Evolutionary conservation across 2,888 invertebrate species (phyloP), one percentile per base, ranked within the genome.

Genomic region (Diaperis boleti): DNA sequence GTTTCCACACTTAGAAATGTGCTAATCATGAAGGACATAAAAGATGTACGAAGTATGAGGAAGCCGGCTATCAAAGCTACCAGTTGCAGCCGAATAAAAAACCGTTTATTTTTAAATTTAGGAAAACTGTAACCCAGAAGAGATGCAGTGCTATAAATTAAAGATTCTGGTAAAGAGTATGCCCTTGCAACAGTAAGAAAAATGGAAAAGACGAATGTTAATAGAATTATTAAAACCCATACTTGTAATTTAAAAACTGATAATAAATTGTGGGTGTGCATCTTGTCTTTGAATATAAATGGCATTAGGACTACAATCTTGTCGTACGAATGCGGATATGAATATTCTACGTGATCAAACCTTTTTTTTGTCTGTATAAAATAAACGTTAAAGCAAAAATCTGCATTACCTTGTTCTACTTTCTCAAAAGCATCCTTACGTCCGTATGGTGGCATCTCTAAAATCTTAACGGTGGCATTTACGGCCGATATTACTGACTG

Each of bases 311-410:
- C 14, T 1, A 45, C 26, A 1, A 45, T 11, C 8, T 26, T 29
- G 26, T 45, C 15, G 15, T 45, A 45, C 2, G 6, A 1, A 13
- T 45, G 29, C 6, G 45, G 45, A 13, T 45, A 45, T 5, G 45
- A 13, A n/a, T 42, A 42, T 8, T 42, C 41, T n/a, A 42, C 41
- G 1, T 2, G 1, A 33, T 33, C 5, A 5, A 33, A 33, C 33
- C 33, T 20, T 20, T 3, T n/a, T 2, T 8, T 8, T 10, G 18
- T 20, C 1, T 3, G 8, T 6, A 20, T 8, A 6, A 42, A 42
- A n/a, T 15, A 20, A 17, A 18, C 20, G 41, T 42, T 47, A 14
- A 47, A 31, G 5, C 31, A 47, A 31, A 47, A 47, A 29, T 47
- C 47, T 33, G 31, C 14, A 14, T 31, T 15, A 17, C 26, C 33